A percentile compares a stretch with the other conserved stretches of the same genome.
These are phyloP conservation scores for Sinocyclocheilus grahami DNA, from an alignment of 2,113 vertebrate genomes.

Conservation along the genomic window DNA sequence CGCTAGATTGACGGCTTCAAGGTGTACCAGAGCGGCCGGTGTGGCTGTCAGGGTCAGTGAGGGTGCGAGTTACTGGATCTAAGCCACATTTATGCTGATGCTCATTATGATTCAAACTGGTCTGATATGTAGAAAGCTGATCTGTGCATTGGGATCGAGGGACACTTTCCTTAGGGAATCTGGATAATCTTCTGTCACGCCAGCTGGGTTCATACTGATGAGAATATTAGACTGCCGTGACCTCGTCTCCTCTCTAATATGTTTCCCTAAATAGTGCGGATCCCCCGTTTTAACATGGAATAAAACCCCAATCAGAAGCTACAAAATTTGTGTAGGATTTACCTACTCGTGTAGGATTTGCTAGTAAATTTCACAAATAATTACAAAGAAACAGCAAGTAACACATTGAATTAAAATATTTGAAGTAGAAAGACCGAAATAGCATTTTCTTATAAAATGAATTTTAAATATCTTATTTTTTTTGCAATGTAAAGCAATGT, in stretches of 20 bases:
- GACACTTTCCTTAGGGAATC: slow-evolving; percentile 52
- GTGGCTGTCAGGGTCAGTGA: slow-evolving; percentile 23
- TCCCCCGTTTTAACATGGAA: slow-evolving; percentile 1
- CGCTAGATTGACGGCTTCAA: neutral
- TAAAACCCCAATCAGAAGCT: neutral
- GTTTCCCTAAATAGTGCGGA: slow-evolving; percentile 40
- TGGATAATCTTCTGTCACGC: slow-evolving; percentile 56
- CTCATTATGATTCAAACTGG: slow-evolving; percentile 54
- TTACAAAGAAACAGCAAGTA: neutral
- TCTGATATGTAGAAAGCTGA: slow-evolving; percentile 40
- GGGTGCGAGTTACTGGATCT: slow-evolving; percentile 34
- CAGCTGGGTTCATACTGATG: slow-evolving; percentile 57
- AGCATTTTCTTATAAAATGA: neutral
- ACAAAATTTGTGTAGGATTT: neutral
- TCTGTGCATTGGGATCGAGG: slow-evolving; percentile 47
- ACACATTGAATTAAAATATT: neutral
- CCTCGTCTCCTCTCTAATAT: slow-evolving; percentile 25
- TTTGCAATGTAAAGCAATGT: neutral
- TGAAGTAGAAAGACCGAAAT: neutral
- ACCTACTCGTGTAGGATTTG: neutral
- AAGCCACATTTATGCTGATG: slow-evolving; percentile 48
- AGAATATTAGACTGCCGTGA: slow-evolving; percentile 47
- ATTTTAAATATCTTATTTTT: neutral
- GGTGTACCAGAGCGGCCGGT: neutral
- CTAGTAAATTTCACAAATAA: neutral